phyloP scores from a whole-genome alignment of 2,888 invertebrate genomes.

The Cephus pulcher region DNA sequence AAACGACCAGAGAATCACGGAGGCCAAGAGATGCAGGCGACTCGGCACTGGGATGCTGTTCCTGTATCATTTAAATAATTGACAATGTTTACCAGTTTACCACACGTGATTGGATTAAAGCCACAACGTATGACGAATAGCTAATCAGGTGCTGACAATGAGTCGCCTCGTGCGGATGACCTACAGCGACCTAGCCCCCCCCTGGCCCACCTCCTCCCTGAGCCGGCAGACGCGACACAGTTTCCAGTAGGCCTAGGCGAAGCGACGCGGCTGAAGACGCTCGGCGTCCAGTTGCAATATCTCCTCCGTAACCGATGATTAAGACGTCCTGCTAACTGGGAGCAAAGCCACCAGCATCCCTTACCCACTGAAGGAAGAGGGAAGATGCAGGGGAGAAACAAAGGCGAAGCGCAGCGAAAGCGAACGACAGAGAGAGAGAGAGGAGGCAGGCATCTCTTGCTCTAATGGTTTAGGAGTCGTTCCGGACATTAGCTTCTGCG shows the following conservation, averaged over 20 bases:
- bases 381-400: neutral
- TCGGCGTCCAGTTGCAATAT: neutral
- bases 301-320: conserved; percentile 26
- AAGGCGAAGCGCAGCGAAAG: neutral
- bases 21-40: conserved; percentile 9
- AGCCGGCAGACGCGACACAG: neutral
- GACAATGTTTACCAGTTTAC: conserved; percentile 59
- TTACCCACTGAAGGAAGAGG: conserved; percentile 7
- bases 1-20: conserved; percentile 9
- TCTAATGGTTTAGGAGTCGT: conserved; percentile 63
- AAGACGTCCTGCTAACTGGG: conserved; percentile 31
- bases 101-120: conserved; percentile 54
- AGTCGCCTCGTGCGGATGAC: neutral
- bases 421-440: neutral
- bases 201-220: too few relatives aligned
- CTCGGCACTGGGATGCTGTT: neutral
- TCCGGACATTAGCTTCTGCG: conserved; percentile 65
- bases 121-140: conserved; percentile 64
- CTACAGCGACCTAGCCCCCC: neutral
- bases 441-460: conserved; percentile 21
- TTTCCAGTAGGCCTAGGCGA: neutral
- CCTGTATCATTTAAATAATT: conserved; percentile 62
- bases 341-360: conserved; percentile 3
- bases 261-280: neutral
- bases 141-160: conserved; percentile 44